phyloP scores from a whole-genome alignment of 2,113 vertebrate genomes.

The Albula goreensis region DNA sequence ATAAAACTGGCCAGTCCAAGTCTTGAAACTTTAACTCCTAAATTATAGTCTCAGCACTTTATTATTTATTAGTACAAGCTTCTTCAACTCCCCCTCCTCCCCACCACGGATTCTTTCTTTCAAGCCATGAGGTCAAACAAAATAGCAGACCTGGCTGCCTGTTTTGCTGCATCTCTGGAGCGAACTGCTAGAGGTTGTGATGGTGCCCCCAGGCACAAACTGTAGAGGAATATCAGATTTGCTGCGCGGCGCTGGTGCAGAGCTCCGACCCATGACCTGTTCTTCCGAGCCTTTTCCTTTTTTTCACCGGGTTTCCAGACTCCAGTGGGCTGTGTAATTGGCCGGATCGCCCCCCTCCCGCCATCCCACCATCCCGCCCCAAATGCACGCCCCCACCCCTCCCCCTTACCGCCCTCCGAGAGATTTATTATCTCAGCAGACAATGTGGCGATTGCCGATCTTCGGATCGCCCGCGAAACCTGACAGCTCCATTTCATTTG shows the following conservation, averaged over 20 bases:
- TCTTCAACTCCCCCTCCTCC: too few species aligned
- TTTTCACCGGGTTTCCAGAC: neutral
- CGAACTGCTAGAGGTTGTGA: neutral
- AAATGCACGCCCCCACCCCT: too few species aligned
- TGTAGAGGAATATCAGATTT: neutral
- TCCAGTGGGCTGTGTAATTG: conserved; percentile 2
- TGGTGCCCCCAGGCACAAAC: neutral
- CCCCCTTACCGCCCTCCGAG: neutral
- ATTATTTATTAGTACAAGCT: neutral
- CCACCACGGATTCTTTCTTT: neutral
- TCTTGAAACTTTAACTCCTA: neutral
- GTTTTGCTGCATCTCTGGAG: neutral
- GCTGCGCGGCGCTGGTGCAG: neutral
- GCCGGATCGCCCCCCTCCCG: neutral
- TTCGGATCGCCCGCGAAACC: neutral
- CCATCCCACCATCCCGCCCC: neutral
- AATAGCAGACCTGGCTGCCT: neutral
- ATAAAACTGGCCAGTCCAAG: neutral
- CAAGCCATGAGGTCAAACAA: neutral
- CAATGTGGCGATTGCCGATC: neutral
- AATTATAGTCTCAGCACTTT: neutral
- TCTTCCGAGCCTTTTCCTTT: neutral
- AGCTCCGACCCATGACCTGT: neutral
- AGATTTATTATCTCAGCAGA: conserved; percentile 11
- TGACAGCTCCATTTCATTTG: neutral